These are phyloP conservation scores for Pseudanteris insignis DNA, from an alignment of 2,888 invertebrate species.

Conservation along the genomic window DNA sequence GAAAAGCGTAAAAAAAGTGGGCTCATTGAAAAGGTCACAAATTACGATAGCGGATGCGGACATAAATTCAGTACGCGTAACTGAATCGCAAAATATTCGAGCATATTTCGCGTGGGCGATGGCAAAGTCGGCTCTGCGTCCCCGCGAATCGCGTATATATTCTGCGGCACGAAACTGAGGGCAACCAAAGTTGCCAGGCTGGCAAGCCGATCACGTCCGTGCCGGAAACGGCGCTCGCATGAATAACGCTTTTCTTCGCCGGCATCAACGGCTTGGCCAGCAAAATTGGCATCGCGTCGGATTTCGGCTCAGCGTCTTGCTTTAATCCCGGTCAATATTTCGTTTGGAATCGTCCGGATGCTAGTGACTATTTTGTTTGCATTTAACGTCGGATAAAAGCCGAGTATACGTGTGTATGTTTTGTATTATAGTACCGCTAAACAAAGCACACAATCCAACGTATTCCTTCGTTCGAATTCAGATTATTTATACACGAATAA, in stretches of 20 bases:
- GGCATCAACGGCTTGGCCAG: constrained; percentile 26
- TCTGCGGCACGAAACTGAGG: too few relatives aligned
- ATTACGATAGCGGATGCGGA: too few relatives aligned
- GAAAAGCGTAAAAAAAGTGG: too few relatives aligned
- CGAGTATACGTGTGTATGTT: too few relatives aligned
- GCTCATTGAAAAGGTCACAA: too few relatives aligned
- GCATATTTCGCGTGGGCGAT: too few relatives aligned
- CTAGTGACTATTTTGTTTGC: constrained; percentile 31
- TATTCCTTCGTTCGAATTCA: too few relatives aligned
- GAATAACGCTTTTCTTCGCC: constrained; percentile 36
- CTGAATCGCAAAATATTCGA: constrained; percentile 20
- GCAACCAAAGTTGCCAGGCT: too few relatives aligned
- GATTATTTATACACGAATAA: too few relatives aligned
- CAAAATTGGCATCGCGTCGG: constrained; percentile 39
- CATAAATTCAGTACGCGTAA: constrained; percentile 5
- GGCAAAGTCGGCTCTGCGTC: constrained; percentile 11
- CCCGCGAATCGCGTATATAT: constrained; percentile 16
- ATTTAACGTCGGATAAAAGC: too few relatives aligned
- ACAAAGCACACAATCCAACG: too few relatives aligned
- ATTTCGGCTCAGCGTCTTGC: constrained; percentile 27
- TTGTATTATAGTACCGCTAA: too few relatives aligned
- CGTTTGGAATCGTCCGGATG: constrained; percentile 20
- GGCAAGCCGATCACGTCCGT: constrained; percentile 48
- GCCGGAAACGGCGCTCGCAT: constrained; percentile 47
- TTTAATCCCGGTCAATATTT: constrained; percentile 28